Conservation (phyloP, 2,888 invertebrate species). For the Apodemia mormo region DNA sequence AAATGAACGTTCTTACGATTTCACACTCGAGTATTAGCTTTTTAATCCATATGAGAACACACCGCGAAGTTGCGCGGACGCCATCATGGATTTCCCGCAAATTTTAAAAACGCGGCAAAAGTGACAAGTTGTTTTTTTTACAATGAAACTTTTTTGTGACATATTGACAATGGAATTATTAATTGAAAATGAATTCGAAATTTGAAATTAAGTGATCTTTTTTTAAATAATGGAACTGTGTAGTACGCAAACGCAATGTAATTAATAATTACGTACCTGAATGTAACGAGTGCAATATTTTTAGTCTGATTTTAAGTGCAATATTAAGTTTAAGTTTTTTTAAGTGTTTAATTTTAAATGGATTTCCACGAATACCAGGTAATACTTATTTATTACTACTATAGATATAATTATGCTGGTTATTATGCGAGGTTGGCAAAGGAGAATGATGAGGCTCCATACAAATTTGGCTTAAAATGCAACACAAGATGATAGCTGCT, state of each 20-base stretch:
- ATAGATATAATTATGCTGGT: not conserved
- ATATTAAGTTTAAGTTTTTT: constrained; percentile 53
- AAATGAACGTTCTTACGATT: constrained; percentile 60
- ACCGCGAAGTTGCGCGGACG: constrained; percentile 51
- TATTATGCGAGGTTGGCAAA: not conserved
- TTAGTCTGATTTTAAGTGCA: constrained; percentile 70
- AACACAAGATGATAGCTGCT: too few species aligned
- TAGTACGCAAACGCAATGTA: constrained; percentile 20
- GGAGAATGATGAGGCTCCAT: too few species aligned
- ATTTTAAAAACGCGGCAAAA: constrained; percentile 28
- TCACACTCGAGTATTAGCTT: constrained; percentile 65
- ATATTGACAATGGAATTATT: not conserved
- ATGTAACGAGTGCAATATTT: constrained; percentile 62
- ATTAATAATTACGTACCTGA: constrained; percentile 38
- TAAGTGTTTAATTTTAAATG: constrained; percentile 49
- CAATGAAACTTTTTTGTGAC: constrained; percentile 19
- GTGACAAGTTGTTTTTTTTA: constrained; percentile 39
- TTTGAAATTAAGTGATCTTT: not conserved
- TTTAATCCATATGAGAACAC: constrained; percentile 42
- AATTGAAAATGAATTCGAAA: not conserved
- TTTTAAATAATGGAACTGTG: not conserved
- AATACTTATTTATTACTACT: constrained; percentile 26
- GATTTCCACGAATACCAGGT: constrained; percentile 77
- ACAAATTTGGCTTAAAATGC: too few species aligned
- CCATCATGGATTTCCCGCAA: constrained; percentile 45